Percentiles rank a stretch among this genome's conserved stretches.
phyloP scores from a whole-genome alignment of 2,888 invertebrate genomes.

The Ophraella communa region DNA sequence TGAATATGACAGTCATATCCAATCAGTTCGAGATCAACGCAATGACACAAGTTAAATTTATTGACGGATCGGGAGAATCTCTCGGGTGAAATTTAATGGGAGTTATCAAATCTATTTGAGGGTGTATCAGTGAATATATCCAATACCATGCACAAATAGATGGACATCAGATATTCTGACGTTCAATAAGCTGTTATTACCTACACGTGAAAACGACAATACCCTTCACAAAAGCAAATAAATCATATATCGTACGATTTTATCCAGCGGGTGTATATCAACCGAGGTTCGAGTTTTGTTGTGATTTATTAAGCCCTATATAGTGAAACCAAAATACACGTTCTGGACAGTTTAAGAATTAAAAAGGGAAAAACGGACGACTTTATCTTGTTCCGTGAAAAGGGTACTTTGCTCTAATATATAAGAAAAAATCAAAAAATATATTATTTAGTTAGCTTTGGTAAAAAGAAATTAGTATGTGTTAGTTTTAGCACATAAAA shows the following conservation, averaged over 20 bases:
- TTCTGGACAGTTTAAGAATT: too few species aligned
- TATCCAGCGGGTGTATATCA: conserved; percentile 12
- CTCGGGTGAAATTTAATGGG: conserved; percentile 20
- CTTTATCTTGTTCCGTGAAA: too few species aligned
- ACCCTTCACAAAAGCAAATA: conserved; percentile 1
- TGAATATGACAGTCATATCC: conserved; percentile 8
- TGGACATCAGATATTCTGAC: conserved; percentile 11
- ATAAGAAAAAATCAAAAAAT: too few species aligned
- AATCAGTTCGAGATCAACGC: conserved; percentile 18
- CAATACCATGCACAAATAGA: conserved; percentile 9
- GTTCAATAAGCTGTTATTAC: conserved; percentile 22
- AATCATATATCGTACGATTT: conserved; percentile 13
- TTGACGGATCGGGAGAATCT: conserved; percentile 14
- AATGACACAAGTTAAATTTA: conserved; percentile 23
- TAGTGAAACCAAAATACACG: too few species aligned
- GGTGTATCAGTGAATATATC: conserved; percentile 21
- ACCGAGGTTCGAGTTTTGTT: not conserved
- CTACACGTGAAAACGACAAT: conserved; percentile 12
- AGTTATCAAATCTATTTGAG: conserved; percentile 20
- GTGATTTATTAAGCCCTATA: not conserved
- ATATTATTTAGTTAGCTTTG: too few species aligned
- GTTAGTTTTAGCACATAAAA: too few species aligned
- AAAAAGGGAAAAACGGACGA: too few species aligned
- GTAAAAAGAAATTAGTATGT: too few species aligned
- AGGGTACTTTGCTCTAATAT: too few species aligned